Conservation (phyloP, 2,888 invertebrate genomes). For the Fragum sueziense region DNA sequence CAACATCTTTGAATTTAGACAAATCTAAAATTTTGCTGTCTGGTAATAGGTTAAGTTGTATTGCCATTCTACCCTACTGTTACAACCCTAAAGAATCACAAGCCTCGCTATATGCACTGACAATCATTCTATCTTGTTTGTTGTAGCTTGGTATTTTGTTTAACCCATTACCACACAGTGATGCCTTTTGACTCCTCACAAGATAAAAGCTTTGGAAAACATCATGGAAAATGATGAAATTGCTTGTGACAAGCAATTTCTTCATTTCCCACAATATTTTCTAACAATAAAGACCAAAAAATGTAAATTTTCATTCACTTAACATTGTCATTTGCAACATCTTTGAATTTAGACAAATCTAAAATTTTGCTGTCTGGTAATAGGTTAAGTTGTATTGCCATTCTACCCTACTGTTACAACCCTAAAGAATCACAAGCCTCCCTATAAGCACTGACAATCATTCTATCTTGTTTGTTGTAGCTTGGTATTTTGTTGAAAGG, state of each 20-base stretch:
- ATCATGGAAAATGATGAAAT: too few species aligned
- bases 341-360: too few species aligned
- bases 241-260: background rate
- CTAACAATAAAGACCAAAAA: background rate
- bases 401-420: background rate
- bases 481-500: conserved; percentile 82
- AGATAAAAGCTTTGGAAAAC: too few species aligned
- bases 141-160: conserved; percentile 72
- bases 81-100: conserved; percentile 18
- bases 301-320: too few species aligned
- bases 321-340: too few species aligned
- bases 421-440: conserved; percentile 45
- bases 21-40: too few species aligned
- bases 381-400: too few species aligned
- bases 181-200: background rate
- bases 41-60: too few species aligned
- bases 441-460: conserved; percentile 69
- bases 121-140: conserved; percentile 68
- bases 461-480: conserved; percentile 68
- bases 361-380: too few species aligned
- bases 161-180: background rate
- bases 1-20: too few species aligned
- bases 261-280: conserved; percentile 9
- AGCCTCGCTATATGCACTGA: conserved; percentile 66
- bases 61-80: too few species aligned